Evolutionary conservation across 2,113 vertebrate genomes (phyloP).

Genomic region (Corydoras sp.): DNA sequence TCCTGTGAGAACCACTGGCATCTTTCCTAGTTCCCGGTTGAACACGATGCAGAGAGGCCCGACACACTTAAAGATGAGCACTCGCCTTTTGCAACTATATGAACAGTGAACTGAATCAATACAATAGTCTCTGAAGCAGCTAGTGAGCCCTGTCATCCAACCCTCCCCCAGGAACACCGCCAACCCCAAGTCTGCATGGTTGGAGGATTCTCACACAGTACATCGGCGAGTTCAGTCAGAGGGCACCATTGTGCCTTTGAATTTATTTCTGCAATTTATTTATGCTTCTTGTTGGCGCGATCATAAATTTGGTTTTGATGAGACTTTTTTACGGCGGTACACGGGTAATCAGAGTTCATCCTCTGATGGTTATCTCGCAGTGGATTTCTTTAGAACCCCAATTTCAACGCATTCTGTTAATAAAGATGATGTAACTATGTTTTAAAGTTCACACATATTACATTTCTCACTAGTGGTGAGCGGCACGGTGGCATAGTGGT

Average conservation of each 20-base stretch:
- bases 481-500: too few relatives aligned
- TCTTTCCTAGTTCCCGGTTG: constrained; percentile 1
- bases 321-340: too few relatives aligned
- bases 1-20: constrained; percentile 1
- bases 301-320: too few relatives aligned
- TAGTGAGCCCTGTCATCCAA: constrained; percentile 1
- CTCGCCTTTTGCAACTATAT: background rate
- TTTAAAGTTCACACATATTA: too few relatives aligned
- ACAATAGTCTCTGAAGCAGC: background rate
- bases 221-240: background rate
- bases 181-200: background rate
- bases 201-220: background rate
- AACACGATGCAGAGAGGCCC: background rate
- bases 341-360: too few relatives aligned
- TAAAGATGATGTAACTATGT: too few relatives aligned
- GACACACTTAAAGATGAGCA: background rate
- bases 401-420: too few relatives aligned
- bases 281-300: too few relatives aligned
- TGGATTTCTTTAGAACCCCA: too few relatives aligned
- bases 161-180: background rate
- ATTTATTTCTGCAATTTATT: too few relatives aligned
- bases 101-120: constrained; percentile 11
- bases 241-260: background rate
- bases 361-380: too few relatives aligned
- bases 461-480: too few relatives aligned